Conservation (phyloP, 2,797 vertebrate genomes). For the Natrix natrix region DNA sequence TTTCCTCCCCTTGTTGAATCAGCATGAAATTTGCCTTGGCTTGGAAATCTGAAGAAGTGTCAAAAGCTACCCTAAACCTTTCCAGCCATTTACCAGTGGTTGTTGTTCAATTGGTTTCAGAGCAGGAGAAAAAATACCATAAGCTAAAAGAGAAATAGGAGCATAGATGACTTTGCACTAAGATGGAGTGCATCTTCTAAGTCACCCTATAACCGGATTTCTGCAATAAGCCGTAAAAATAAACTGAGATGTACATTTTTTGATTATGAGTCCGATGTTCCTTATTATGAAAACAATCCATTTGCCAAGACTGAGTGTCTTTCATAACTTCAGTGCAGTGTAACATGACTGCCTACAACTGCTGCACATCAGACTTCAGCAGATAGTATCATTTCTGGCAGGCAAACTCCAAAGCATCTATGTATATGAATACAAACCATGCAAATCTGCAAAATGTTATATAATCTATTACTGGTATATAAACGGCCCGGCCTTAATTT, state of each 20-base stretch:
- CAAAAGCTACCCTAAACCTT: background rate
- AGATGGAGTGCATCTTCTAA: background rate
- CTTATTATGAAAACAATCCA: background rate
- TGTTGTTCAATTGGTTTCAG: background rate
- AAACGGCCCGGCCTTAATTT: background rate
- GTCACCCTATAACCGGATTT: background rate
- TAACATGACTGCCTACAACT: background rate
- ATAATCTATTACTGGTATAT: background rate
- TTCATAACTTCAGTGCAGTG: background rate
- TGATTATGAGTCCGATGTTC: background rate
- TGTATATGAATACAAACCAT: background rate
- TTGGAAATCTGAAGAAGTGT: background rate
- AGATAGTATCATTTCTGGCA: background rate
- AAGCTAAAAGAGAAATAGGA: background rate
- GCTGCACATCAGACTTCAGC: background rate
- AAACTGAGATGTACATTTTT: background rate
- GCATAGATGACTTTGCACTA: background rate
- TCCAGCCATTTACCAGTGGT: background rate
- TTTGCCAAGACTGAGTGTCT: background rate
- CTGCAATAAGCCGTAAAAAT: background rate
- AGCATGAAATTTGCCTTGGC: background rate
- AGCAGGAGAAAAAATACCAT: background rate
- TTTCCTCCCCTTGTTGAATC: background rate
- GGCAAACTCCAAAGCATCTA: background rate
- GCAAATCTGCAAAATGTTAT: background rate